Conservation (phyloP, 92 coral and sea anemone species). For the Palythoa heliodiscus region DNA sequence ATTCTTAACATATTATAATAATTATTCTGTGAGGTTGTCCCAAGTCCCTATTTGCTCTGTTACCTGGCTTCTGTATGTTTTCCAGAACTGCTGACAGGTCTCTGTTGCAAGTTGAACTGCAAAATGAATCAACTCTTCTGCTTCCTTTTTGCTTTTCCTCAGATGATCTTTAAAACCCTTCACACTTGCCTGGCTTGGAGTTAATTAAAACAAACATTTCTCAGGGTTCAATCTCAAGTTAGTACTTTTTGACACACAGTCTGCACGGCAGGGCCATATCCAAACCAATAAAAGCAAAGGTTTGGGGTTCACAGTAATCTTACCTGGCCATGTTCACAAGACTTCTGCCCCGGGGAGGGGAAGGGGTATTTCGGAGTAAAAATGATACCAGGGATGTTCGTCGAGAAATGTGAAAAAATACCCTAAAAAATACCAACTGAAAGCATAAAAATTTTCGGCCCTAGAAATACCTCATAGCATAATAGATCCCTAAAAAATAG, state of each 20-base stretch:
- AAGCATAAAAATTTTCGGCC: too few relatives aligned
- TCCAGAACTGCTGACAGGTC: conserved; percentile 66
- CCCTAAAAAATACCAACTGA: too few relatives aligned
- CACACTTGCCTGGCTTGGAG: conserved; percentile 67
- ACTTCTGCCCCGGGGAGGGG: too few relatives aligned
- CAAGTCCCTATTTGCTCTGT: too few relatives aligned
- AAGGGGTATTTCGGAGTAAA: too few relatives aligned
- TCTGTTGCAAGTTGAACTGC: conserved; percentile 82
- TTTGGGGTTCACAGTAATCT: too few relatives aligned
- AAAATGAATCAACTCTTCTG: conserved; percentile 59
- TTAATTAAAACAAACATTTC: background rate
- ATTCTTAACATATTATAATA: too few relatives aligned
- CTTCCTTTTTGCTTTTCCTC: conserved; percentile 61
- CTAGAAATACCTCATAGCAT: too few relatives aligned
- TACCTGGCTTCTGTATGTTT: conserved; percentile 27
- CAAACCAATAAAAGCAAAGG: background rate
- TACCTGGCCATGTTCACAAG: background rate
- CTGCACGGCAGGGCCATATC: background rate
- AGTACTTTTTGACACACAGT: background rate
- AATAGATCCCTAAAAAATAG: too few relatives aligned
- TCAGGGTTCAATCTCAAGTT: background rate
- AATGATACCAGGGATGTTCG: too few relatives aligned
- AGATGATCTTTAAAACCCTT: conserved; percentile 71
- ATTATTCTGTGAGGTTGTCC: too few relatives aligned
- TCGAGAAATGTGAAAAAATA: too few relatives aligned